Evolutionary conservation across 2,888 invertebrate species (phyloP).

Genomic region (Nasonovia ribisnigri): DNA sequence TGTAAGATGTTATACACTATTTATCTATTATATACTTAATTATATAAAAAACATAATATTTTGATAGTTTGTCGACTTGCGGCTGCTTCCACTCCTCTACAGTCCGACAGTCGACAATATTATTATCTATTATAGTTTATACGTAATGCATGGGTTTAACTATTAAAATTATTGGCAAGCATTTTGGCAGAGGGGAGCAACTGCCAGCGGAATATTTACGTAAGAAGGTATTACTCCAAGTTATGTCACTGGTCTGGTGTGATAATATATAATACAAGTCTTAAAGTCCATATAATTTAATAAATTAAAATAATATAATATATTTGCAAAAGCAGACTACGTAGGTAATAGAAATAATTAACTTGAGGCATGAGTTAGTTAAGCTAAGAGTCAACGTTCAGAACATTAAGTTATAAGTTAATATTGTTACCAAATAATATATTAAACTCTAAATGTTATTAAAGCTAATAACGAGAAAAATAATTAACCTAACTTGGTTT

Average conservation of each 20-base stretch:
- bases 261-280: no score
- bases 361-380: neutral
- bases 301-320: neutral
- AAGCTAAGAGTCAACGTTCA: neutral
- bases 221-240: neutral
- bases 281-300: neutral
- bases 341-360: neutral
- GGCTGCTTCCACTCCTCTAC: neutral
- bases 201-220: neutral
- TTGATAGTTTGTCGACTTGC: neutral
- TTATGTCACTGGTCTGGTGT: neutral
- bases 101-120: neutral
- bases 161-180: neutral
- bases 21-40: no score
- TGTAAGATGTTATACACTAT: no score
- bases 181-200: neutral
- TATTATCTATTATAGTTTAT: neutral
- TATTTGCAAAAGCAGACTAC: neutral
- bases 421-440: neutral
- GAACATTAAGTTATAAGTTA: neutral
- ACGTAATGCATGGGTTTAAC: neutral
- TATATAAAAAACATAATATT: neutral
- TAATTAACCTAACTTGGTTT: neutral
- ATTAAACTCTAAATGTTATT: neutral
- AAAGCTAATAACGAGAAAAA: neutral